phyloP scores from a whole-genome alignment of 2,888 invertebrate genomes.

The Dusona sp. region DNA sequence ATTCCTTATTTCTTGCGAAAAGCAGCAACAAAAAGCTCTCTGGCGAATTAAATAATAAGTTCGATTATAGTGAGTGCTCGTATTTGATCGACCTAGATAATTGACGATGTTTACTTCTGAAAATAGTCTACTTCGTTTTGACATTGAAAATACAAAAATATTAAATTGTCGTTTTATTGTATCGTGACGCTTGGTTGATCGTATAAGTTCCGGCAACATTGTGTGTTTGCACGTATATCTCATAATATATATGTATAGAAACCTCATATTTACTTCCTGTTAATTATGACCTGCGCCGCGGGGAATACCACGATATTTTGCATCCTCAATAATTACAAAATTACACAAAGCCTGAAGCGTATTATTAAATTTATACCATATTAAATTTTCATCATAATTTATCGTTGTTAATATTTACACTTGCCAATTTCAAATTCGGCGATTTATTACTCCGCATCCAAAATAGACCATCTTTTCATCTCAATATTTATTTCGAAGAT shows the following conservation, averaged over 20 bases:
- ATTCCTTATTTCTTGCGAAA: not conserved
- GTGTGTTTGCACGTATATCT: not conserved
- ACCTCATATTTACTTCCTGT: constrained; percentile 32
- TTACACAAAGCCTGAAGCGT: not conserved
- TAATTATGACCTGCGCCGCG: not conserved
- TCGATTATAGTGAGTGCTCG: not conserved
- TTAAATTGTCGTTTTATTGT: not conserved
- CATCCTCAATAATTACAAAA: not conserved
- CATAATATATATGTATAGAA: not conserved
- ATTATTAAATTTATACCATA: constrained; percentile 15
- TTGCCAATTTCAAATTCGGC: not conserved
- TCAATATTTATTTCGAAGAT: not conserved
- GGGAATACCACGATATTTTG: constrained; percentile 7
- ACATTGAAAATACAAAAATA: not conserved
- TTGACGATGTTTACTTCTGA: not conserved
- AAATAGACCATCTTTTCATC: not conserved
- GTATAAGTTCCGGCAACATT: not conserved
- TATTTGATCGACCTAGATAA: not conserved
- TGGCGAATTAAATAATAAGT: not conserved
- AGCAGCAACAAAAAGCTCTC: not conserved
- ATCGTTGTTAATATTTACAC: not conserved
- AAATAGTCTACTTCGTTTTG: not conserved
- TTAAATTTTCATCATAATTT: not conserved
- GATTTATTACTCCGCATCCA: not conserved
- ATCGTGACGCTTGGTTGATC: not conserved